phyloP scores from a whole-genome alignment of 2,797 vertebrate species.

The Lagorchestes hirsutus region DNA sequence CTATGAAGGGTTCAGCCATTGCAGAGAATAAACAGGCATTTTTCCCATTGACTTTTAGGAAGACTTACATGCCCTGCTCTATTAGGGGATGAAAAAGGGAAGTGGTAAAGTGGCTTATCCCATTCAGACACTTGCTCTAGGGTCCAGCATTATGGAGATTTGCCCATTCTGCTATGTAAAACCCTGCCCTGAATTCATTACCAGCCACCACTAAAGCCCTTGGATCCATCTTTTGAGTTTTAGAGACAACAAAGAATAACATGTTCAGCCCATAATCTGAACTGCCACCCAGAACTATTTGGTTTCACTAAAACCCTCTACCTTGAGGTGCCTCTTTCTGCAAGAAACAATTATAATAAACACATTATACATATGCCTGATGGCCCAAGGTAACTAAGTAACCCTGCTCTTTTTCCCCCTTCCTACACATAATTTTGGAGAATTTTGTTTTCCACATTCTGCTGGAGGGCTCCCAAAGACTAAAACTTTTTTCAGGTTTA shows the following conservation, averaged over 20 bases:
- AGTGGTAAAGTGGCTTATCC: background rate
- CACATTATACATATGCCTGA: background rate
- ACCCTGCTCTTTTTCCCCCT: background rate
- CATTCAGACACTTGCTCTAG: background rate
- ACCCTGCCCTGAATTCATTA: background rate
- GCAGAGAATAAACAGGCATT: background rate
- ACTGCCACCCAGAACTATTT: background rate
- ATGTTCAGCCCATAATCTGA: background rate
- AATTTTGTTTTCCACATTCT: background rate
- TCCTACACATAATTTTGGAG: background rate
- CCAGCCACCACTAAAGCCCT: background rate
- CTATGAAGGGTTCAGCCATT: background rate
- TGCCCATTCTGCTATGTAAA: background rate
- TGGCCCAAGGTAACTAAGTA: background rate
- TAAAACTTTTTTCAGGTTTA: background rate
- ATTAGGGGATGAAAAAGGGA: slow-evolving; percentile 8
- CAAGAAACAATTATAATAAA: background rate
- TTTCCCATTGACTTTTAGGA: slow-evolving; percentile 31
- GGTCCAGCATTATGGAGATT: background rate
- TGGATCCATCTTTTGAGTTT: background rate
- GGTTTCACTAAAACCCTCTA: background rate
- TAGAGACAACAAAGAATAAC: background rate
- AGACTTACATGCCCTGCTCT: background rate
- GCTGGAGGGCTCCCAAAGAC: background rate
- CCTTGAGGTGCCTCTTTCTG: background rate